A percentile compares a stretch with the other conserved stretches of the same genome.
Evolutionary conservation across 2,113 vertebrate species (phyloP).

Genomic region (Myotis lucifugus): DNA sequence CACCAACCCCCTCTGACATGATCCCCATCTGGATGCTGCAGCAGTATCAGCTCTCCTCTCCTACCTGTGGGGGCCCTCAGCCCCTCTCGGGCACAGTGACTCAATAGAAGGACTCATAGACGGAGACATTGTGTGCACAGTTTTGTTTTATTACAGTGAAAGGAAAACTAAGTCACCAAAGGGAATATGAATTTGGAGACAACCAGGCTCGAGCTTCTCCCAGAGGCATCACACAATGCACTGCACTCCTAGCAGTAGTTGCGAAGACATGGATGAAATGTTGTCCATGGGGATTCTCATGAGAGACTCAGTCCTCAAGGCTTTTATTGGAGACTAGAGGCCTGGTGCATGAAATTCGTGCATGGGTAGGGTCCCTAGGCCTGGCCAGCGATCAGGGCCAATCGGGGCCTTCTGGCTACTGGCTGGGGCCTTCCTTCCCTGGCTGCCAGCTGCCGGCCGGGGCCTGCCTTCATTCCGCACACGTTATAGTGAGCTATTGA

Average conservation of each 20-base stretch:
- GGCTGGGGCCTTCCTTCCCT: too few species aligned
- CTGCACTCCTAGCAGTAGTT: not conserved
- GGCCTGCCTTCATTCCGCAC: too few species aligned
- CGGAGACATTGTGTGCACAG: not conserved
- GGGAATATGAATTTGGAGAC: not conserved
- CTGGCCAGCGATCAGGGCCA: too few species aligned
- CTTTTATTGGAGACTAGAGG: not conserved
- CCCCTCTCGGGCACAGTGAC: not conserved
- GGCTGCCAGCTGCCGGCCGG: too few species aligned
- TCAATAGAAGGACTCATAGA: not conserved
- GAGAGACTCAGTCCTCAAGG: not conserved
- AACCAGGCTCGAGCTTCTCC: not conserved
- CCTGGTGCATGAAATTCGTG: too few species aligned
- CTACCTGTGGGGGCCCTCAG: not conserved
- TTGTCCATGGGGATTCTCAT: not conserved
- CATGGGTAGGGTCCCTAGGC: too few species aligned
- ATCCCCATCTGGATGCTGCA: too few species aligned
- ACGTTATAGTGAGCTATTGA: too few species aligned
- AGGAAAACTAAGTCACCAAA: not conserved
- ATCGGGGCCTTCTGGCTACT: too few species aligned
- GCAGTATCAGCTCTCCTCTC: not conserved
- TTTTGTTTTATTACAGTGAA: not conserved
- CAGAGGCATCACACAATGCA: rapidly evolving
- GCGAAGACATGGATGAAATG: rapidly evolving
- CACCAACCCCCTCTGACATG: rapidly evolving